Evolutionary conservation across 1,140 invertebrate species (phyloP), one percentile per base, ranked within the genome.

Genomic region (Trachelipus rathkii): DNA sequence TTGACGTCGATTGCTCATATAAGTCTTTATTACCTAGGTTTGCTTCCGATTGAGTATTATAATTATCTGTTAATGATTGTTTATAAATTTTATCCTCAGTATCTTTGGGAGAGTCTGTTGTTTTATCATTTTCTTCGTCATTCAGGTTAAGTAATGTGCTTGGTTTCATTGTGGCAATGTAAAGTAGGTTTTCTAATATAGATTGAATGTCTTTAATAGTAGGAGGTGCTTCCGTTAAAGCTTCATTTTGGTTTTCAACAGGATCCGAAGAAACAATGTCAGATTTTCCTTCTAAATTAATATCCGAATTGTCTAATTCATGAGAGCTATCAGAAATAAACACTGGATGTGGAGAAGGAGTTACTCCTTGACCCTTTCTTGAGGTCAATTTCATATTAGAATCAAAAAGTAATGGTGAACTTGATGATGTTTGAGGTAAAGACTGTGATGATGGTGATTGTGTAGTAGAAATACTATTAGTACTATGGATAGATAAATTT

Each of bases 181-280:
- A 60, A 60, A 60, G 50, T 15, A 60, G 50, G 50, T 60, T 60
- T 60, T 60, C 50, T 60, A 60, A 60, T 15, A 60, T 60, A 13
- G 50, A 60, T 19, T 60, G 50, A 60, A 60, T 60, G 8, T 60
- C 50, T 60, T 60, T 60, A 13, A 60, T 60, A 19, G 11, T 60
- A 15, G 50, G 50, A 60, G 11, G 11, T 15, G 19, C 19, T 60
- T 60, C 50, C 19, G 11, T 60, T 8, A 15, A 13, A 1, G 19
- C 50, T 60, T 60, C 50, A 60, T 60, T 60, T 60, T 60, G 33
- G 33, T 33, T 60, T 8, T 19, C 50, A 60, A 15, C 2, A 60
- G 19, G 50, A 19, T 13, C 11, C 50, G 50, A 60, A 15, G 50
- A 60, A 33, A 6, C 33, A 33, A 33, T 33, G 33, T 33, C 33